phyloP scores from a whole-genome alignment of 2,797 vertebrate genomes.

The Semotilus atromaculatus region DNA sequence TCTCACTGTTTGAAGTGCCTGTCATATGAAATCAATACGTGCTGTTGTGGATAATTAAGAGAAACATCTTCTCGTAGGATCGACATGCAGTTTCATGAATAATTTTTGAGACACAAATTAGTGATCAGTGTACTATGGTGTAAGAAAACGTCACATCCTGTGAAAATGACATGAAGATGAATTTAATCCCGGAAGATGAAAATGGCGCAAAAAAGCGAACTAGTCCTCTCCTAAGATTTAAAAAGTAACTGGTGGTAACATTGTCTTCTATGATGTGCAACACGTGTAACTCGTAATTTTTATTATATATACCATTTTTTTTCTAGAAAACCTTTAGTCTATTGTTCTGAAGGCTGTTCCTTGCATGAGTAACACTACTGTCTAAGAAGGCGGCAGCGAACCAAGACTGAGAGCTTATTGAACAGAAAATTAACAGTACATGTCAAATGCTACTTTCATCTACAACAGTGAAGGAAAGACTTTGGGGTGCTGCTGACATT shows the following conservation, averaged over 20 bases:
- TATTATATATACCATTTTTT: too few relatives aligned
- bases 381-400: neutral
- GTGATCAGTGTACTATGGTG: neutral
- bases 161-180: neutral
- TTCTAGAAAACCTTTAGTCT: neutral
- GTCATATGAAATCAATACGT: neutral
- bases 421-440: neutral
- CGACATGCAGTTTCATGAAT: neutral
- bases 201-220: too few relatives aligned
- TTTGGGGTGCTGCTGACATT: neutral
- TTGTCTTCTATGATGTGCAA: too few relatives aligned
- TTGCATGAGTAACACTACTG: neutral
- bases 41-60: neutral
- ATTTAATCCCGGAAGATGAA: neutral
- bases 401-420: neutral
- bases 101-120: neutral
- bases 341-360: neutral
- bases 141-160: neutral
- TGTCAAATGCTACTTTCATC: neutral
- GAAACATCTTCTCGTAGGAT: neutral
- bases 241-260: too few relatives aligned
- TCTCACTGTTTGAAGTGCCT: neutral
- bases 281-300: too few relatives aligned
- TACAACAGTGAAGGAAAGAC: neutral
- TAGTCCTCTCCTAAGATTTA: too few relatives aligned